These are phyloP conservation scores for Enteromius mattozi DNA, from an alignment of 2,797 vertebrate genomes.

Conservation along the genomic window DNA sequence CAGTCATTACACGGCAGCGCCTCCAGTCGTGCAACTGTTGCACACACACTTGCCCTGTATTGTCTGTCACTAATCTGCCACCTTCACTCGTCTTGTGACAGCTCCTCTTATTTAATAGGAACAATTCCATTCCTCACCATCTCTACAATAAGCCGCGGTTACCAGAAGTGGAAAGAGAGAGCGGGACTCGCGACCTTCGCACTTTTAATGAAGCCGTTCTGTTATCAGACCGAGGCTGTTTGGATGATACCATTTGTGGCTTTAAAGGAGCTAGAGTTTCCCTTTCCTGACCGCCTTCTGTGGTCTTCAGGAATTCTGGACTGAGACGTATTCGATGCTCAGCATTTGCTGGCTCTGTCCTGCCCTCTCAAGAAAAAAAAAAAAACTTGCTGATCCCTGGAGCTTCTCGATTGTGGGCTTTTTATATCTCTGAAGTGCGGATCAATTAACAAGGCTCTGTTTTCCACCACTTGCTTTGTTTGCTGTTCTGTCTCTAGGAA, in stretches of 20 bases:
- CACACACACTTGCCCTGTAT: constrained; percentile 58
- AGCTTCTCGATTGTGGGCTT: constrained; percentile 43
- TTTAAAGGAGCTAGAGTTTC: constrained; percentile 63
- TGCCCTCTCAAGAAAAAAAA: constrained; percentile 6
- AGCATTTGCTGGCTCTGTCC: constrained; percentile 35
- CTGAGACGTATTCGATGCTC: constrained; percentile 24
- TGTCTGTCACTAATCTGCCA: constrained; percentile 78
- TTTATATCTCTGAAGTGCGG: constrained; percentile 34
- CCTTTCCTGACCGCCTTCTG: not conserved
- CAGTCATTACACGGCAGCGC: constrained; percentile 56
- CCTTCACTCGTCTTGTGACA: constrained; percentile 69
- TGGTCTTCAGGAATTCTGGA: constrained; percentile 42
- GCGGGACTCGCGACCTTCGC: constrained; percentile 74
- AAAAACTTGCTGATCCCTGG: constrained; percentile 30
- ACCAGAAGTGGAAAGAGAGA: constrained; percentile 66
- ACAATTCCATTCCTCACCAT: constrained; percentile 71
- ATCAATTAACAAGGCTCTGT: constrained; percentile 45
- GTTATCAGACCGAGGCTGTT: constrained; percentile 66
- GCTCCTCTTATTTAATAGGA: constrained; percentile 68
- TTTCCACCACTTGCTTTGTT: constrained; percentile 47
- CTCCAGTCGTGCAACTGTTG: constrained; percentile 29
- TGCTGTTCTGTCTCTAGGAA: constrained; percentile 53
- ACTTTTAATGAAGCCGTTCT: constrained; percentile 70
- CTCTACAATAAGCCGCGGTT: constrained; percentile 68
- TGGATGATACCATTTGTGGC: constrained; percentile 48